These are phyloP conservation scores for Heloderma charlesbogerti DNA, from an alignment of 2,113 vertebrate species.

Conservation along the genomic window DNA sequence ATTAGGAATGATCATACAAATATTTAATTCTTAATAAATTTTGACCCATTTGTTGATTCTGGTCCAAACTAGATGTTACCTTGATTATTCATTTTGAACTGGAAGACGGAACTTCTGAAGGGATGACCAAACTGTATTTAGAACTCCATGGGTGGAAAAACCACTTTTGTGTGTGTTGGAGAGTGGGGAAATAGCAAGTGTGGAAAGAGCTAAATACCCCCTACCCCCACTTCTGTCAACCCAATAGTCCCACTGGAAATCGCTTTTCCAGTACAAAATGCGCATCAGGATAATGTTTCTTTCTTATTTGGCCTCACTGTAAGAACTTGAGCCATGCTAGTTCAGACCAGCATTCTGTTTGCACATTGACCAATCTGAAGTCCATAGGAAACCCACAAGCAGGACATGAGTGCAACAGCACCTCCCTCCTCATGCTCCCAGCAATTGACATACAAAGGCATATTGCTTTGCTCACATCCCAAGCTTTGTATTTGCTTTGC, in stretches of 20 bases:
- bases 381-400: no score
- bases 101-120: background rate
- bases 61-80: background rate
- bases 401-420: no score
- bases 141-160: background rate
- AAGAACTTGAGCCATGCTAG: no score
- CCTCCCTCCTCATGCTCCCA: no score
- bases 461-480: conserved; percentile 8
- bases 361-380: no score
- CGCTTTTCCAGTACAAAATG: background rate
- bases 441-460: background rate
- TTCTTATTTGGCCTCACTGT: background rate
- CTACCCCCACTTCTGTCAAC: background rate
- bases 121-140: background rate
- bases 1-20: background rate
- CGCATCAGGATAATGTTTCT: background rate
- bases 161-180: background rate
- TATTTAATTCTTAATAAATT: conserved; percentile 11
- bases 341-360: no score
- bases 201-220: background rate
- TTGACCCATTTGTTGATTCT: background rate
- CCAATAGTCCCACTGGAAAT: background rate
- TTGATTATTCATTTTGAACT: background rate
- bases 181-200: background rate
- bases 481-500: background rate